A percentile compares a stretch with the other conserved stretches of the same genome.
These are phyloP conservation scores for Origma solitaria DNA, from an alignment of 2,113 vertebrate species.

Conservation along the genomic window DNA sequence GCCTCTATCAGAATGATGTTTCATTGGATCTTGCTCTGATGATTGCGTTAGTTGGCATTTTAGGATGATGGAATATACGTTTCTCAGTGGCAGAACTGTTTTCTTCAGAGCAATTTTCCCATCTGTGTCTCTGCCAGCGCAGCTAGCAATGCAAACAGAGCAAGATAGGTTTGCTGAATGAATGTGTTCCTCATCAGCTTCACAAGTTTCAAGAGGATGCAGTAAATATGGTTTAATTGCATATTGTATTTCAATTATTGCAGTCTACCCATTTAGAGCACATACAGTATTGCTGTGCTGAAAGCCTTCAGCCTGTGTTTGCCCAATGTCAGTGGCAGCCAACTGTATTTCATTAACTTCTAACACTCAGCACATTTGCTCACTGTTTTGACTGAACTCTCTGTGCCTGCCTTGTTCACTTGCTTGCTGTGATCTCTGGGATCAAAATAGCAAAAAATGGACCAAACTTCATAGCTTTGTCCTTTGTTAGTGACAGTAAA, in stretches of 20 bases:
- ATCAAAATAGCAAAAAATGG: not conserved
- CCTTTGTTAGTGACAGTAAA: not conserved
- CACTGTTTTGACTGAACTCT: not conserved
- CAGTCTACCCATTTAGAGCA: constrained; percentile 9
- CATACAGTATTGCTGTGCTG: not conserved
- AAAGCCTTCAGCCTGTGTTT: not conserved
- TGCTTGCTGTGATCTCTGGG: not conserved
- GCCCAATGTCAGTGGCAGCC: not conserved
- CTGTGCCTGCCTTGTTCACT: not conserved
- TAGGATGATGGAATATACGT: not conserved
- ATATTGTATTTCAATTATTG: constrained; percentile 35
- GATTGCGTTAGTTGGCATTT: not conserved
- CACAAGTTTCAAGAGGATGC: not conserved
- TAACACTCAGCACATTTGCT: not conserved
- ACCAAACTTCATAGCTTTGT: not conserved
- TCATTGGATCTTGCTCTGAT: not conserved
- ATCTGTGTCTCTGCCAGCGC: not conserved
- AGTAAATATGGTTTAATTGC: constrained; percentile 46
- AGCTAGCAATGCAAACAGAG: not conserved
- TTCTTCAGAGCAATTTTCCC: not conserved
- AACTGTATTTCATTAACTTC: constrained; percentile 17
- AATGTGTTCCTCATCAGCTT: not conserved
- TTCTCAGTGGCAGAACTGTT: not conserved
- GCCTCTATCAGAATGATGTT: not conserved
- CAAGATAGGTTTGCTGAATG: not conserved